Percentiles rank a stretch among this genome's conserved stretches.
phyloP scores from a whole-genome alignment of 2,797 vertebrate genomes.

The Adelosebastes latens region DNA sequence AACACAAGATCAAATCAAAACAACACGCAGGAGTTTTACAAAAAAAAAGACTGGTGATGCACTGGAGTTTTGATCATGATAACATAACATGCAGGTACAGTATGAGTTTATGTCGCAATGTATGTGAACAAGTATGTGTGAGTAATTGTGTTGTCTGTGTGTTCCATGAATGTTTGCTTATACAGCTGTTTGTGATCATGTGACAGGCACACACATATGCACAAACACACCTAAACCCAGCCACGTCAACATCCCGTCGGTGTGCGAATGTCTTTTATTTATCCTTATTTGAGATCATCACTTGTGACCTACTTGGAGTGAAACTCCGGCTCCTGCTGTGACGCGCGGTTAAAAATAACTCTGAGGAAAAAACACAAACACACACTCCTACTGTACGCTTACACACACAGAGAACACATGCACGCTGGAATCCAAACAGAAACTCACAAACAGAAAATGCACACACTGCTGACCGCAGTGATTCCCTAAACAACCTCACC shows the following conservation, averaged over 20 bases:
- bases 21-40: not conserved
- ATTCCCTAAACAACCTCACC: conserved; percentile 12
- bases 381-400: conserved; percentile 26
- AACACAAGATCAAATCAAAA: not conserved
- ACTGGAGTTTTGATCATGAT: not conserved
- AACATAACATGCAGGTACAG: not conserved
- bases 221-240: not conserved
- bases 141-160: not conserved
- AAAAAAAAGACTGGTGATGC: not conserved
- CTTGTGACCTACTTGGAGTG: conserved; percentile 74
- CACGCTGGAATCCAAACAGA: conserved; percentile 33
- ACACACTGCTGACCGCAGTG: conserved; percentile 38
- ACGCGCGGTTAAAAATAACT: conserved; percentile 66
- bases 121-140: not conserved
- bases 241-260: not conserved
- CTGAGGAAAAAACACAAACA: conserved; percentile 12
- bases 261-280: conserved; percentile 33
- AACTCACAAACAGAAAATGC: conserved; percentile 30
- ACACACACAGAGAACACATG: conserved; percentile 15
- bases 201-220: not conserved
- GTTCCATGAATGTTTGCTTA: not conserved
- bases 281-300: conserved; percentile 55
- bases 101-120: not conserved
- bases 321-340: conserved; percentile 59
- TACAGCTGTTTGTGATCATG: not conserved